Conservation (phyloP, 2,113 vertebrate species). For the Fregata magnificens region DNA sequence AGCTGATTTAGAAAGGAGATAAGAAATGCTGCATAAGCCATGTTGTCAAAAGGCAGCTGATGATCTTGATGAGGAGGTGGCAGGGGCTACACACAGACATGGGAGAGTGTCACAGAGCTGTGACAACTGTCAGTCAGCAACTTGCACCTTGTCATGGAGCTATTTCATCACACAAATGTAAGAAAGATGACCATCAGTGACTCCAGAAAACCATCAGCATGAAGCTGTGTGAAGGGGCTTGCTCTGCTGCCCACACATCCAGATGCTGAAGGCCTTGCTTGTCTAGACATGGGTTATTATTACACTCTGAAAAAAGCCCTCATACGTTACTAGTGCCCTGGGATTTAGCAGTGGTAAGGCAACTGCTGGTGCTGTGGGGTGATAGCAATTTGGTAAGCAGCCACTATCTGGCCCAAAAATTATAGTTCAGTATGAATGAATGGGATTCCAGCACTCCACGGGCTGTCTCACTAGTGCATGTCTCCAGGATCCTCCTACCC, state of each 20-base stretch:
- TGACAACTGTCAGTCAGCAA: not conserved
- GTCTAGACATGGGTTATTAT: not conserved
- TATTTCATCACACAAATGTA: not conserved
- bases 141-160: not conserved
- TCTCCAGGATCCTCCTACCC: not conserved
- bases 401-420: not conserved
- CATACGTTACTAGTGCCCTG: not conserved
- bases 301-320: not conserved
- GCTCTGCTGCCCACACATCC: not conserved
- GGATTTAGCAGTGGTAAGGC: not conserved
- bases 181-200: rapidly evolving
- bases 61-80: not conserved
- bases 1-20: not conserved
- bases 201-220: not conserved
- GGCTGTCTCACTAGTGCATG: not conserved
- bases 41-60: not conserved
- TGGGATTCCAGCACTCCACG: rapidly evolving
- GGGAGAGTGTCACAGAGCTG: not conserved
- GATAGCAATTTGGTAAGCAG: not conserved
- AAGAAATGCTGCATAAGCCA: not conserved
- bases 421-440: not conserved
- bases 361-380: not conserved
- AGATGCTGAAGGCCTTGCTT: not conserved
- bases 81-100: not conserved
- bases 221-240: not conserved